phyloP scores from a whole-genome alignment of 2,113 vertebrate species.

The Ochotona curzoniae region DNA sequence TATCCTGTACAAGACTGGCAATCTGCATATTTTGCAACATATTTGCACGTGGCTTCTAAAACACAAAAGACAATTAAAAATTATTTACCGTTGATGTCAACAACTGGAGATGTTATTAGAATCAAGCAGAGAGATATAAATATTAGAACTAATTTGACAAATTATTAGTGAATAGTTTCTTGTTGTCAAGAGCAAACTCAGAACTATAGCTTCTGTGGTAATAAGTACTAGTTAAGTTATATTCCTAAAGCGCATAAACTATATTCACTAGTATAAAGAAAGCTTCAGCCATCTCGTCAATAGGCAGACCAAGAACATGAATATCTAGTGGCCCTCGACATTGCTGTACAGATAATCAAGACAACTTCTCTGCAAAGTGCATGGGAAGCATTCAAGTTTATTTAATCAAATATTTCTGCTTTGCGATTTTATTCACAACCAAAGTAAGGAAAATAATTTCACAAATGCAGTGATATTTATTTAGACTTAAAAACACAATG shows the following conservation, averaged over 20 bases:
- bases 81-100: background rate
- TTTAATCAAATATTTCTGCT: conserved; percentile 32
- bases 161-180: background rate
- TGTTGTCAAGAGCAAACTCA: background rate
- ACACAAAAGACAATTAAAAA: background rate
- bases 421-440: conserved; percentile 5
- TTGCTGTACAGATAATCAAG: conserved; percentile 24
- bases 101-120: background rate
- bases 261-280: background rate
- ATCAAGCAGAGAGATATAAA: background rate
- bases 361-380: conserved; percentile 1
- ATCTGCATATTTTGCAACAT: background rate
- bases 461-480: conserved; percentile 24
- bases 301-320: background rate
- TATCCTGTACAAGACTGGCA: background rate
- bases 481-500: background rate
- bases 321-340: background rate
- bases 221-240: background rate
- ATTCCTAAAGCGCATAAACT: background rate
- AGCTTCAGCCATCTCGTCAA: background rate
- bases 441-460: conserved; percentile 51
- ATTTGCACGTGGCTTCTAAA: background rate
- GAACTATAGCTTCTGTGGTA: background rate
- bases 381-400: background rate
- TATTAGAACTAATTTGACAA: background rate